Percentiles rank a stretch among this genome's conserved stretches.
phyloP scores from a whole-genome alignment of 2,113 vertebrate species.

The Bettongia penicillata region DNA sequence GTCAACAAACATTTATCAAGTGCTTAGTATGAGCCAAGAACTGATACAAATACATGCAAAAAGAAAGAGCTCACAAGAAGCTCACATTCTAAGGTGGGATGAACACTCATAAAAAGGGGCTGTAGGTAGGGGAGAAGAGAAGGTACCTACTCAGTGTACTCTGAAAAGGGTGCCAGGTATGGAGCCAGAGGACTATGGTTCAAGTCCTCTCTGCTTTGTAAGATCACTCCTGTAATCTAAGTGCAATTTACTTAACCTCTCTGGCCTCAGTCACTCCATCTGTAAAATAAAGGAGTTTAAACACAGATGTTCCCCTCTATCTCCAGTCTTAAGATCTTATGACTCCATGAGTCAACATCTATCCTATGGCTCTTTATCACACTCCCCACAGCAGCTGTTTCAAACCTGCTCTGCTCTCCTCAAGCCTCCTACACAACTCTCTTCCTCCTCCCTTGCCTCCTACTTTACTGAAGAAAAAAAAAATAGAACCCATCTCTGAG shows the following conservation, averaged over 20 bases:
- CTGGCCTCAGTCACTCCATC: neutral
- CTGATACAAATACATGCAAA: neutral
- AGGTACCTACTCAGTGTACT: neutral
- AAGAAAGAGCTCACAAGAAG: neutral
- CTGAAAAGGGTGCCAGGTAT: neutral
- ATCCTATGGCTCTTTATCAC: neutral
- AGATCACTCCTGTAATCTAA: neutral
- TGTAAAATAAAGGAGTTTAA: neutral
- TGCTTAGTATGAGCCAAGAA: neutral
- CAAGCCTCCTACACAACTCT: neutral
- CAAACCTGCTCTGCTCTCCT: neutral
- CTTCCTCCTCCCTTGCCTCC: neutral
- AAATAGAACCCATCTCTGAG: neutral
- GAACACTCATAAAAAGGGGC: neutral
- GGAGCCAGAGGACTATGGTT: neutral
- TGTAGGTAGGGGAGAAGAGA: neutral
- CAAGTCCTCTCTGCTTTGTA: neutral
- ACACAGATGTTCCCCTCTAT: neutral
- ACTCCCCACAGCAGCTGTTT: neutral
- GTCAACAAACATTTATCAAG: neutral
- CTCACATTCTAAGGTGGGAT: neutral
- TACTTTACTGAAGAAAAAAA: neutral
- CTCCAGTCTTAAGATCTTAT: neutral
- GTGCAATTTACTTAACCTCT: neutral
- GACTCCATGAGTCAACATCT: neutral